Evolutionary conservation across 2,113 vertebrate genomes (phyloP).

Genomic region (Girardinichthys multiradiatus): DNA sequence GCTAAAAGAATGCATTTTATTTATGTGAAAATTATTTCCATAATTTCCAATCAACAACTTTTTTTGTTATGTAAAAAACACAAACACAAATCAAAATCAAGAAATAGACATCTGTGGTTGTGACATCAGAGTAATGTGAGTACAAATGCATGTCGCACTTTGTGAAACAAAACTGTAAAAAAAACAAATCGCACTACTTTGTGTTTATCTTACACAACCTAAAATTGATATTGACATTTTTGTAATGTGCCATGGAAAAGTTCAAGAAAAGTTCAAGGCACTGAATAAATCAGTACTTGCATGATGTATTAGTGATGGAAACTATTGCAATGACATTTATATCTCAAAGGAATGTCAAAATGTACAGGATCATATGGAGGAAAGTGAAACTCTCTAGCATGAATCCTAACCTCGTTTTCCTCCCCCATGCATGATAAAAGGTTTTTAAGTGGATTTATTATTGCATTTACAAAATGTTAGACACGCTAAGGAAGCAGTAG

Average conservation of each 20-base stretch:
- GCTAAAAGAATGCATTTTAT: no score
- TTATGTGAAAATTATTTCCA: no score
- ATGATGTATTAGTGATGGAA: constrained; percentile 21
- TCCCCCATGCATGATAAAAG: constrained; percentile 1
- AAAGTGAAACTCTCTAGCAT: background rate
- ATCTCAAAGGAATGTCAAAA: constrained; percentile 1
- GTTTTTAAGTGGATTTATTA: background rate
- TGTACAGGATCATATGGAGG: background rate
- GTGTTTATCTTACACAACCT: background rate
- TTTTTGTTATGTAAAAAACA: no score
- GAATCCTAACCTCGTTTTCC: background rate
- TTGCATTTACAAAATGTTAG: constrained; percentile 10
- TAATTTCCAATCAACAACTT: no score
- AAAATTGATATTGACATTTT: background rate
- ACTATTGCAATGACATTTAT: constrained; percentile 9
- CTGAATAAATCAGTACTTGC: background rate
- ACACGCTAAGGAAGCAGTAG: background rate
- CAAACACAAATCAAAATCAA: no score
- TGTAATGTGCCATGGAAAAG: no score
- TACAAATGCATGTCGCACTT: no score
- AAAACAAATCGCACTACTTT: no score
- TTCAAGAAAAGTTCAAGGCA: no score
- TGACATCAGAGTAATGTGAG: background rate
- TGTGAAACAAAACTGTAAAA: background rate
- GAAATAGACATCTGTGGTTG: no score